A percentile compares a stretch with the other conserved stretches of the same genome.
Evolutionary conservation across 35 echinoderm and acorn worm species (phyloP).

Genomic region (Apostichopus californicus): DNA sequence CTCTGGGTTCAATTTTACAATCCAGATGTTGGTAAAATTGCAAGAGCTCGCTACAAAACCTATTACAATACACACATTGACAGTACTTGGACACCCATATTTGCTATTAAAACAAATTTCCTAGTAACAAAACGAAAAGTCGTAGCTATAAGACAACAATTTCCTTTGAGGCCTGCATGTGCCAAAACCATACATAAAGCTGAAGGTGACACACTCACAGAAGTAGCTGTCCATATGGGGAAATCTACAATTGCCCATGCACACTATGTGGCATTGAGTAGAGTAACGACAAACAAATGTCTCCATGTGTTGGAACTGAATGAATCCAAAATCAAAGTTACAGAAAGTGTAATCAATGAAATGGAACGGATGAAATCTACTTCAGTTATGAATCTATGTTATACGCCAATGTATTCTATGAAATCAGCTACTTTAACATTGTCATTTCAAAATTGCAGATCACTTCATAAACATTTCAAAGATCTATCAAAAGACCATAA

Average conservation of each 20-base stretch:
- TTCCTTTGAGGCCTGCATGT: not conserved
- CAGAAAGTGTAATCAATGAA: constrained; percentile 1
- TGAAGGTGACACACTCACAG: constrained; percentile 34
- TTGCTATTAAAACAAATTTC: constrained; percentile 24
- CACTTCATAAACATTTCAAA: constrained; percentile 1
- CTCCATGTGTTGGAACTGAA: not conserved
- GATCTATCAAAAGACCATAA: not conserved
- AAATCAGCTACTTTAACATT: not conserved
- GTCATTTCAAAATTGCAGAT: constrained; percentile 27
- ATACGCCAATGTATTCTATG: not conserved
- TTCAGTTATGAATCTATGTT: not conserved
- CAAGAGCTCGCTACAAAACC: not conserved
- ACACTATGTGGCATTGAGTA: constrained; percentile 25
- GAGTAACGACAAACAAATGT: not conserved
- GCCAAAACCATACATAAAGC: constrained; percentile 54
- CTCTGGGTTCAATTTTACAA: not conserved
- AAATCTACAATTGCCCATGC: not conserved
- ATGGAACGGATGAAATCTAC: not conserved
- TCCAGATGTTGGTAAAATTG: not conserved
- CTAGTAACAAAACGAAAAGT: not conserved
- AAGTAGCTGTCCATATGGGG: constrained; percentile 42
- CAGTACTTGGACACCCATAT: constrained; percentile 13
- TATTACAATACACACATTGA: not conserved
- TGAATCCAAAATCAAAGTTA: not conserved
- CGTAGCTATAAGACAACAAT: not conserved